These are phyloP conservation scores for Malurus splendens DNA, from an alignment of 2,797 vertebrate genomes.

Conservation along the genomic window DNA sequence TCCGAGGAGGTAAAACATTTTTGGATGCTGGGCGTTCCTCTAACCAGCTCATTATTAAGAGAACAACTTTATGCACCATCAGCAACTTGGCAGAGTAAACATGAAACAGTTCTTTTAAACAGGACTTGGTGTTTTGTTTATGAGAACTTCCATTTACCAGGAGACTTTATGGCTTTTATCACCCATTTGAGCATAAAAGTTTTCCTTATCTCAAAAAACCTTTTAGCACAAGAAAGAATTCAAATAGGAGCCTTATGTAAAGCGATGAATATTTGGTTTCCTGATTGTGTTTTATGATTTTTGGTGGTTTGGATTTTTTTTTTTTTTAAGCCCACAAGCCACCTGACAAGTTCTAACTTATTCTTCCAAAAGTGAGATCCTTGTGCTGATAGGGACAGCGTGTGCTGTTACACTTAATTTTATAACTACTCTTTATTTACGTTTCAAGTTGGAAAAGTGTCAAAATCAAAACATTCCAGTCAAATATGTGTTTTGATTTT, in stretches of 20 bases:
- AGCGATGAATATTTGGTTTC: not conserved
- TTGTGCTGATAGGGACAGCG: not conserved
- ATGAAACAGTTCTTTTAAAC: conserved; percentile 5
- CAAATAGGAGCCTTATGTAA: not conserved
- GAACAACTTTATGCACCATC: conserved; percentile 48
- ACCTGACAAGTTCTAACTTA: not conserved
- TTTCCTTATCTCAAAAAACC: not conserved
- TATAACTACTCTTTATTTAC: not conserved
- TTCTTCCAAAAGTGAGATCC: not conserved
- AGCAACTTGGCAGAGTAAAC: conserved; percentile 47
- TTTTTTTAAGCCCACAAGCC: not conserved
- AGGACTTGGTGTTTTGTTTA: not conserved
- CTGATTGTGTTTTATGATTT: not conserved
- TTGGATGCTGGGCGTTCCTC: conserved; percentile 50
- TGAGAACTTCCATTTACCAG: not conserved
- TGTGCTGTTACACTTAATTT: not conserved
- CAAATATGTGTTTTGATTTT: not conserved
- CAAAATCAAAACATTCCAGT: not conserved
- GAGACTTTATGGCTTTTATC: not conserved
- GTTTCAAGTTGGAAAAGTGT: not conserved
- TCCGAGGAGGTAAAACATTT: conserved; percentile 32
- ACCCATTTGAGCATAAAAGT: not conserved
- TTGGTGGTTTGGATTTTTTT: not conserved
- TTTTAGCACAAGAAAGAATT: not conserved
- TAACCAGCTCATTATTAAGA: conserved; percentile 36